Percentiles rank a stretch among this genome's conserved stretches.
These are phyloP conservation scores for Acronicta aceris DNA, from an alignment of 2,888 invertebrate genomes.

Conservation along the genomic window DNA sequence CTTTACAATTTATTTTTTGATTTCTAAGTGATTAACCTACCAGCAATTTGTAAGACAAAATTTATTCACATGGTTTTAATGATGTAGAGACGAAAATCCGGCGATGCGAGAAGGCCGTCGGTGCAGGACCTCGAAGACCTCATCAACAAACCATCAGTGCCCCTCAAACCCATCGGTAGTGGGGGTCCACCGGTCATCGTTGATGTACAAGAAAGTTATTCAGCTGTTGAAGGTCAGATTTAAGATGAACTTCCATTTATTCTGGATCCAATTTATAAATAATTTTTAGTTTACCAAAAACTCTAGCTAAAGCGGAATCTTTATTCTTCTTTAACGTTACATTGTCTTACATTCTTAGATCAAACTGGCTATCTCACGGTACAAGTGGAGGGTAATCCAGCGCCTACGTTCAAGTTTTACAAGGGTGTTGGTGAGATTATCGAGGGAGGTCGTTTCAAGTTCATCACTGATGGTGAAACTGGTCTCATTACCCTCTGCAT, in stretches of 20 bases:
- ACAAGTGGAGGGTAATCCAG: constrained; percentile 97
- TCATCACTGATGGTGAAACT: constrained; percentile 97
- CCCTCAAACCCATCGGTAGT: constrained; percentile 94
- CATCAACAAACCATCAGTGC: constrained; percentile 97
- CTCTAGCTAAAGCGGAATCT: too few species aligned
- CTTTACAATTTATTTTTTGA: constrained; percentile 46
- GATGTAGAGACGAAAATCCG: constrained; percentile 94
- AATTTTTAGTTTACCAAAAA: neutral
- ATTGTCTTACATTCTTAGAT: constrained; percentile 87
- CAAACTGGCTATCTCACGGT: constrained; percentile 97
- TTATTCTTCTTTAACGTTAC: too few species aligned
- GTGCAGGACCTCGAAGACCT: constrained; percentile 96
- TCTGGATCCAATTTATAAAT: neutral
- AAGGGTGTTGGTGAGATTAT: constrained; percentile 97
- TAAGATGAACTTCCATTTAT: neutral
- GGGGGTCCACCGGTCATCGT: constrained; percentile 96
- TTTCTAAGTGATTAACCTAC: constrained; percentile 74
- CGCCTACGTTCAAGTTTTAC: constrained; percentile 98
- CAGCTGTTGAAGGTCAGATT: constrained; percentile 96
- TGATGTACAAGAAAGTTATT: constrained; percentile 98
- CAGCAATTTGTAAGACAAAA: constrained; percentile 10
- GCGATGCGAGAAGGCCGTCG: constrained; percentile 96
- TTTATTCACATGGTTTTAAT: constrained; percentile 61
- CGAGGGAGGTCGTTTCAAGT: constrained; percentile 98
- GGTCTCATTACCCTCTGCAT: constrained; percentile 98